Evolutionary conservation across 2,113 vertebrate species (phyloP).

Genomic region (Lepisosteus oculatus): DNA sequence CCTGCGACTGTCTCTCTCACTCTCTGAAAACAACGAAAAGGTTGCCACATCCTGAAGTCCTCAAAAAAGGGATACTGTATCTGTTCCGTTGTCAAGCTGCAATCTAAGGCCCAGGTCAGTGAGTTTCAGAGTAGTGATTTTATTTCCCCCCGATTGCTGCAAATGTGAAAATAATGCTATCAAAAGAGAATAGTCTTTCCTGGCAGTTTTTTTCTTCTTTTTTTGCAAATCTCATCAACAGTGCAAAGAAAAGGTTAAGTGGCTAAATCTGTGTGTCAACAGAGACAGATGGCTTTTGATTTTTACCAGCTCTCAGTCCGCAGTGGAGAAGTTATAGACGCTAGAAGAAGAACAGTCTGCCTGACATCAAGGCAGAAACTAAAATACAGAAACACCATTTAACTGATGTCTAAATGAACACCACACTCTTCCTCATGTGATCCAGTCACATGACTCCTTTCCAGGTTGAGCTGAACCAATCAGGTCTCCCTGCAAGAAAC

Average conservation of each 20-base stretch:
- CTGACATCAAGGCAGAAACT: constrained; percentile 69
- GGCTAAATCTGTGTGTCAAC: constrained; percentile 49
- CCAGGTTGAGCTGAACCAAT: constrained; percentile 76
- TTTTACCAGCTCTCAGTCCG: constrained; percentile 76
- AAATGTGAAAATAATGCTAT: constrained; percentile 40
- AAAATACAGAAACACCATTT: constrained; percentile 90
- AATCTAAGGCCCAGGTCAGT: constrained; percentile 9
- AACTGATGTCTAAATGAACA: constrained; percentile 91
- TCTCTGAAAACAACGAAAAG: constrained; percentile 50
- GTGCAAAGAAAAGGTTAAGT: constrained; percentile 61
- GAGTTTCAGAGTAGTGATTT: constrained; percentile 2
- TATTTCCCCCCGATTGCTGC: not conserved
- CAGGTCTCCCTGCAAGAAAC: constrained; percentile 67
- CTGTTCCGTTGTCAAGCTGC: constrained; percentile 6
- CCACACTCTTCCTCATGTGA: constrained; percentile 80
- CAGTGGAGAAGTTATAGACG: constrained; percentile 46
- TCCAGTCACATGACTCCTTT: constrained; percentile 88
- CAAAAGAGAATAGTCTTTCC: constrained; percentile 25
- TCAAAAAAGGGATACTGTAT: constrained; percentile 54
- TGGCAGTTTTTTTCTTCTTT: constrained; percentile 53
- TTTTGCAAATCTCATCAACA: constrained; percentile 58
- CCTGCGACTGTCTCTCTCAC: constrained; percentile 37
- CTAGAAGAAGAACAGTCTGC: constrained; percentile 68
- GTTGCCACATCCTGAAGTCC: constrained; percentile 57
- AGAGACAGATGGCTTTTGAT: constrained; percentile 58